A percentile compares a stretch with the other conserved stretches of the same genome.
These are phyloP conservation scores for Adelosebastes latens DNA, from an alignment of 2,797 vertebrate species.

Conservation along the genomic window DNA sequence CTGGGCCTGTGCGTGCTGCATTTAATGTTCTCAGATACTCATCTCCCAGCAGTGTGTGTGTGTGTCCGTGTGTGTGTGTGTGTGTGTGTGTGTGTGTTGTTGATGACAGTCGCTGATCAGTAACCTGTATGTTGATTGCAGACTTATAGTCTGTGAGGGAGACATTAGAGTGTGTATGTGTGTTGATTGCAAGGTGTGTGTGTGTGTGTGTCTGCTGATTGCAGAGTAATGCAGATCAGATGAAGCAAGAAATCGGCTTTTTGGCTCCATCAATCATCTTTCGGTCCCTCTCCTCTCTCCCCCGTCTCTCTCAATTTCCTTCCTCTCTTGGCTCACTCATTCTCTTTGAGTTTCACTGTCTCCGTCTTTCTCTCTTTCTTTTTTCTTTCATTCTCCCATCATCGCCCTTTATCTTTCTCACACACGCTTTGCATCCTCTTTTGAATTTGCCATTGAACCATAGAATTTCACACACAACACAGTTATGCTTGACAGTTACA, in stretches of 20 bases:
- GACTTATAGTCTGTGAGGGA: slow-evolving; percentile 58
- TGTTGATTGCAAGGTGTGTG: slow-evolving; percentile 65
- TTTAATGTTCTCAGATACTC: slow-evolving; percentile 12
- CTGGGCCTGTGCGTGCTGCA: background rate
- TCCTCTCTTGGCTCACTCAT: slow-evolving; percentile 38
- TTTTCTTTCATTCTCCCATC: slow-evolving; percentile 35
- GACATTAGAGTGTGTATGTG: slow-evolving; percentile 31
- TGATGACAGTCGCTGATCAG: slow-evolving; percentile 67
- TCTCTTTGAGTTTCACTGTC: slow-evolving; percentile 33
- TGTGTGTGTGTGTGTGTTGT: slow-evolving; percentile 10
- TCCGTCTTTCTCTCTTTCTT: slow-evolving; percentile 23
- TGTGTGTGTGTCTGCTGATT: slow-evolving; percentile 65
- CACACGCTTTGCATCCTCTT: slow-evolving; percentile 44
- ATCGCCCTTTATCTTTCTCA: slow-evolving; percentile 55
- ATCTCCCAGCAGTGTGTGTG: background rate
- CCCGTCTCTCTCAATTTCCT: slow-evolving; percentile 34
- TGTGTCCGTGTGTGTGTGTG: background rate
- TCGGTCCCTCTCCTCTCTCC: slow-evolving; percentile 42
- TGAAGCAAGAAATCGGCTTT: slow-evolving; percentile 82
- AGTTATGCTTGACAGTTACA: slow-evolving; percentile 42
- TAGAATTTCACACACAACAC: slow-evolving; percentile 49
- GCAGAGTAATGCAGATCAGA: slow-evolving; percentile 81
- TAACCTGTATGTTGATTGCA: slow-evolving; percentile 71
- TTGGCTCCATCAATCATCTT: slow-evolving; percentile 79
- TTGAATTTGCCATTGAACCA: slow-evolving; percentile 52